Evolutionary conservation across 2,797 vertebrate species (phyloP), one percentile per base, ranked within the genome.

Genomic region (Coregonus sp.): DNA sequence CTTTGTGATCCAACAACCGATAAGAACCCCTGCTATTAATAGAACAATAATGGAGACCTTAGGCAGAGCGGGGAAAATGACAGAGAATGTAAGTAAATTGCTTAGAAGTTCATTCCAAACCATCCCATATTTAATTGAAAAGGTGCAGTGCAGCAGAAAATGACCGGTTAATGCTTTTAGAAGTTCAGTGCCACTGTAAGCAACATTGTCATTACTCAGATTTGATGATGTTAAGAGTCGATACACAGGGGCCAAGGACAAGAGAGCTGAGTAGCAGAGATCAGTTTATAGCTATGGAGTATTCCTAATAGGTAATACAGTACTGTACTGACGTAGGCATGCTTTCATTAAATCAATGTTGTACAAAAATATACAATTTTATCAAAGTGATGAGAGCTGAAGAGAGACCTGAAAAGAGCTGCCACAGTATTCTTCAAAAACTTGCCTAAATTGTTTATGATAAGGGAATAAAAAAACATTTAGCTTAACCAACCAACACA

Each of bases 141-240:
- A 63, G 71, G 65, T 56, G 6, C 51, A 33, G 54, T 72, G 70
- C 70, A 69, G 67, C 31, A 52, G 70, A 35, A 59, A 56, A 74
- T 33, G n/a, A 73, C 11, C 54, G 65, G 72, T 75, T 70, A 75
- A 70, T 35, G 65, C 78, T 70, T 80, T 78, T 75, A 78, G 54
- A 54, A n/a, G 54, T 70, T 66, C 25, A 71, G 52, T 73, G 81
- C 78, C 63, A 78, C 29, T 59, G 70, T 74, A 75, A 83, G 70
- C 78, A 76, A 37, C 66, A 68, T 70, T 47, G 52, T 54, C 73
- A 78, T 80, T 70, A 83, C 33, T 25, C 5, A 11, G 18, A 72
- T 78, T 11, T 77, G 72, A 75, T 72, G 59, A 51, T 74, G 68
- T 35, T 67, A 67, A 15, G 25, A 67, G 65, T 67, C 31, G 29